phyloP scores from a whole-genome alignment of 2,888 invertebrate genomes.

The Epinotia brunnichana region DNA sequence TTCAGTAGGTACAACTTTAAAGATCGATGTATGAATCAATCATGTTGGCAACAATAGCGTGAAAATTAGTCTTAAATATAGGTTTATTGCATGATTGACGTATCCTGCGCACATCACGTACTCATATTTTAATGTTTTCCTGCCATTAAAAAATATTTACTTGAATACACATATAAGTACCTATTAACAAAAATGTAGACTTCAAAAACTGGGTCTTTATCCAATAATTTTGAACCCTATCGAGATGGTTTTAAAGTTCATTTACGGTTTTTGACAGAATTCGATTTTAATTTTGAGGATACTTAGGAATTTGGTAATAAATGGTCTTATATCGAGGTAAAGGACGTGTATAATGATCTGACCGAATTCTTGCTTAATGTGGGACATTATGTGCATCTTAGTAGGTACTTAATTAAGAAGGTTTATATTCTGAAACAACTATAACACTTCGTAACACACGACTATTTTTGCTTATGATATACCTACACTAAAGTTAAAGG shows the following conservation, averaged over 20 bases:
- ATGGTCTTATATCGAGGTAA: not conserved
- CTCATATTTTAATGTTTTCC: constrained; percentile 23
- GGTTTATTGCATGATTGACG: not conserved
- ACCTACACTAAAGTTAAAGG: no score
- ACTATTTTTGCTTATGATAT: no score
- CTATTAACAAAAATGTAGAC: not conserved
- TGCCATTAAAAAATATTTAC: constrained; percentile 11
- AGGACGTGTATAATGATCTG: not conserved
- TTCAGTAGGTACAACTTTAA: no score
- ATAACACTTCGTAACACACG: no score
- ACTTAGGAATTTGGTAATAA: constrained; percentile 1
- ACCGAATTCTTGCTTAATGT: not conserved
- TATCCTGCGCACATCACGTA: constrained; percentile 6
- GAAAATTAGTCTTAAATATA: not conserved
- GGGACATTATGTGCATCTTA: not conserved
- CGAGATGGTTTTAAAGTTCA: not conserved
- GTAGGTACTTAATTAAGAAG: no score
- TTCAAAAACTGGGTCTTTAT: not conserved
- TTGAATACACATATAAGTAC: not conserved
- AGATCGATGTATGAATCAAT: no score
- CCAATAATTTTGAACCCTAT: not conserved
- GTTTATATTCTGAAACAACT: no score
- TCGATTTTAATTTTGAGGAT: not conserved
- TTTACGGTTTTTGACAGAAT: not conserved
- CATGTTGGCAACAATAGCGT: not conserved